Conservation (phyloP, 2,888 invertebrate genomes). For the Congeria kusceri region DNA sequence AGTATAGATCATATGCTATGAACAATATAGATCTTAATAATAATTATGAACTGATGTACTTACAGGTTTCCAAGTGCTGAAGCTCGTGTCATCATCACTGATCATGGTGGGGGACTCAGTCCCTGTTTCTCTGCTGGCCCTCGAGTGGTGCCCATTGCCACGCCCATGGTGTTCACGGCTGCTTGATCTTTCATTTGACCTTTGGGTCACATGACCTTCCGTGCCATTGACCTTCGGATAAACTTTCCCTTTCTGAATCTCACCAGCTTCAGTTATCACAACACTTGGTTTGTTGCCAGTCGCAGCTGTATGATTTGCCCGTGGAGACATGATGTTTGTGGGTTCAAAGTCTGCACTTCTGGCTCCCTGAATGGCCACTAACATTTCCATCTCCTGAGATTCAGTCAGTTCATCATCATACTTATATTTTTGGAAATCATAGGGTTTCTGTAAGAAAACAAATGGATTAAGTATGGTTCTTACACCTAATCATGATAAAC, state of each 20-base stretch:
- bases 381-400: constrained; percentile 82
- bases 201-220: too few relatives aligned
- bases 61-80: constrained; percentile 82
- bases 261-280: too few relatives aligned
- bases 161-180: background rate
- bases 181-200: too few relatives aligned
- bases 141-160: constrained; percentile 3
- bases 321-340: constrained; percentile 57
- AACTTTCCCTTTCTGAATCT: too few relatives aligned
- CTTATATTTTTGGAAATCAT: constrained; percentile 78
- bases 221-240: too few relatives aligned
- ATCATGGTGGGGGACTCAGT: constrained; percentile 77
- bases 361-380: constrained; percentile 80
- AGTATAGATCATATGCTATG: too few relatives aligned
- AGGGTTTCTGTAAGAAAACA: constrained; percentile 71
- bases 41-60: constrained; percentile 29
- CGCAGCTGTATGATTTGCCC: background rate
- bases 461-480: too few relatives aligned
- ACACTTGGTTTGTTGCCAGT: too few relatives aligned
- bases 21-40: too few relatives aligned
- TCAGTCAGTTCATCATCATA: constrained; percentile 80
- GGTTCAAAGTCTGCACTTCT: constrained; percentile 60
- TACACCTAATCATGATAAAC: too few relatives aligned
- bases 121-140: constrained; percentile 58
- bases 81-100: constrained; percentile 81